phyloP scores from a whole-genome alignment of 1,140 invertebrate genomes.

The Drosophila saltans region DNA sequence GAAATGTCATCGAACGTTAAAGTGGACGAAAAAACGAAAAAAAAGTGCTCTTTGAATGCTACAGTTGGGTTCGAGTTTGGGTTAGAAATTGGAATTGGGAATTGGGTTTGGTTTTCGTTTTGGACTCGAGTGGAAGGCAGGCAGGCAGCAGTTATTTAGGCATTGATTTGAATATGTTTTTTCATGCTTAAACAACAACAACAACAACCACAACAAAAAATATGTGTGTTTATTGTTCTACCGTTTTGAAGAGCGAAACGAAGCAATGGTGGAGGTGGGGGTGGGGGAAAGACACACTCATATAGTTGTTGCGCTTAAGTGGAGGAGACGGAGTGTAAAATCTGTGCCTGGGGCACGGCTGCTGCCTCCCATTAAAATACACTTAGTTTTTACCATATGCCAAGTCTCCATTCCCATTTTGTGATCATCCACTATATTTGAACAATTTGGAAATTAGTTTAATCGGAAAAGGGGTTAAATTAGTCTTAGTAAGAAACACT shows the following conservation, averaged over 20 bases:
- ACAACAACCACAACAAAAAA: background rate
- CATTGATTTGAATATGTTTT: constrained; percentile 67
- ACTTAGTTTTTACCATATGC: constrained; percentile 10
- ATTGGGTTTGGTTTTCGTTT: background rate
- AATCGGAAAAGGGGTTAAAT: background rate
- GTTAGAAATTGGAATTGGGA: constrained; percentile 26
- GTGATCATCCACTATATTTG: background rate
- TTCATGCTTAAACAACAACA: constrained; percentile 39
- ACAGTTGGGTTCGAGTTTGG: constrained; percentile 22
- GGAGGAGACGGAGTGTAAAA: constrained; percentile 25
- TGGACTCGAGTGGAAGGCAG: constrained; percentile 21
- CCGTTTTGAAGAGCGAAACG: constrained; percentile 38
- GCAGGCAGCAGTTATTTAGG: constrained; percentile 22
- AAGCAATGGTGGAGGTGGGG: background rate
- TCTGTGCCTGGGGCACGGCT: background rate
- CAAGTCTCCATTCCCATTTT: background rate
- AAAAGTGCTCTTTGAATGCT: constrained; percentile 37
- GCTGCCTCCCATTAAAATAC: constrained; percentile 8
- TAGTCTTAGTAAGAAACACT: constrained; percentile 3
- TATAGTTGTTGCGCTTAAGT: constrained; percentile 36
- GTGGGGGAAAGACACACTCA: background rate
- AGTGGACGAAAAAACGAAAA: constrained; percentile 49
- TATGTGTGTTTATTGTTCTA: constrained; percentile 78
- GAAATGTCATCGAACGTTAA: constrained; percentile 80
- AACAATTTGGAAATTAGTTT: constrained; percentile 2